Evolutionary conservation across 2,888 invertebrate genomes (phyloP), one percentile per base, ranked within the genome.

Genomic region (Mamestra brassicae): DNA sequence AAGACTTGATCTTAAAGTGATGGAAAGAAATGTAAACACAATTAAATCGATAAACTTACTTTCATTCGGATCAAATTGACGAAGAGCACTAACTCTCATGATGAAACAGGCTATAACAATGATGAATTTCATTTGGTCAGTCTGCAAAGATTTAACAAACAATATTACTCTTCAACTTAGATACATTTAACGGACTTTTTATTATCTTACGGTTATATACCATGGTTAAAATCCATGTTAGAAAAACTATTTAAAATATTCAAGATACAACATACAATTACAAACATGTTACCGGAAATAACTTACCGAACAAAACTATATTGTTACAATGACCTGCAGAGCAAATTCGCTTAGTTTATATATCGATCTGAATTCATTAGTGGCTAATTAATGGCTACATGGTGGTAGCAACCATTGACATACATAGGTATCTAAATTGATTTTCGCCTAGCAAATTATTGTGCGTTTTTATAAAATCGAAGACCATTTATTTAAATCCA

Each of bases 71-170:
- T 52, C 34, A 34, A 68, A 71, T 15, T 55, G 54, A 7, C 62
- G 71, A 2, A 72, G 26, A 52, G 91, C 91, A 50, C 74, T 81
- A 26, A 84, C 88, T 69, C 90, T 84, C 10, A 88, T 90, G 26
- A 93, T 52, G 15, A 94, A 73, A 8, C 89, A 76, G 13, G 88
- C 77, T 4, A 91, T 85, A 7, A 80, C 84, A 65, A 91, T 81
- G 54, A 90, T 65, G 26, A 65, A 52, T 76, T 90, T 93, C 93
- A 93, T 94, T 67, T 81, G 91, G 70, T 50, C 42, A 45, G 55
- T 26, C 68, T 78, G 74, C 1, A 55, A 38, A 42, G 11, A 26
- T 6, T 42, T 42, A 26, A 17, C 26, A 45, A 17, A 38, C 3
- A 42, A 8, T 11, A 11, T 11, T 50, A 3, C 5, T 13, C 11